Conservation (phyloP, 2,797 vertebrate genomes). For the Sibirionetta formosa region DNA sequence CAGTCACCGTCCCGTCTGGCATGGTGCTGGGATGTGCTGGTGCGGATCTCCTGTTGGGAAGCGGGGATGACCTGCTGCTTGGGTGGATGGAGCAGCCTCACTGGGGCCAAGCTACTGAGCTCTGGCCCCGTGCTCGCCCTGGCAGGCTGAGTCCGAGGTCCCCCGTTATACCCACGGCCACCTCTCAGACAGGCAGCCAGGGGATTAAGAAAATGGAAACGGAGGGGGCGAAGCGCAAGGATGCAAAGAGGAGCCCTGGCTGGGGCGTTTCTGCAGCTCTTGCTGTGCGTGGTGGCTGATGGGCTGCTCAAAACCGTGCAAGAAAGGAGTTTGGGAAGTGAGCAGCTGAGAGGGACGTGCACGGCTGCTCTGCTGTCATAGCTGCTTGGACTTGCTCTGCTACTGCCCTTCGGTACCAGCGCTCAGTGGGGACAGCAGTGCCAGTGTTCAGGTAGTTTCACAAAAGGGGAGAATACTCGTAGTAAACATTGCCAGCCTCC, state of each 20-base stretch:
- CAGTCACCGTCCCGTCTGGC: constrained; percentile 29
- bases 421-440: neutral
- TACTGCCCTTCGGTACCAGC: fast-evolving
- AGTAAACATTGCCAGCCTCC: too few species aligned
- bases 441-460: neutral
- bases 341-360: fast-evolving
- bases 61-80: neutral
- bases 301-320: fast-evolving
- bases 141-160: neutral
- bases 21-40: neutral
- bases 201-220: neutral
- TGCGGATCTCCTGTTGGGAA: neutral
- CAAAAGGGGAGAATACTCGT: neutral
- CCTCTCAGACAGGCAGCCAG: neutral
- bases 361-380: fast-evolving
- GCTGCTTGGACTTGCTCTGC: neutral
- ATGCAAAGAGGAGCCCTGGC: neutral
- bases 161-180: neutral
- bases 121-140: neutral
- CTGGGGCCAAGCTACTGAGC: neutral
- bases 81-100: neutral
- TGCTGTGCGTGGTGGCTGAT: fast-evolving
- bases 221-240: neutral
- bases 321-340: fast-evolving
- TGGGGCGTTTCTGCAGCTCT: neutral